Evolutionary conservation across 2,113 vertebrate genomes (phyloP).

Genomic region (Sander vitreus): DNA sequence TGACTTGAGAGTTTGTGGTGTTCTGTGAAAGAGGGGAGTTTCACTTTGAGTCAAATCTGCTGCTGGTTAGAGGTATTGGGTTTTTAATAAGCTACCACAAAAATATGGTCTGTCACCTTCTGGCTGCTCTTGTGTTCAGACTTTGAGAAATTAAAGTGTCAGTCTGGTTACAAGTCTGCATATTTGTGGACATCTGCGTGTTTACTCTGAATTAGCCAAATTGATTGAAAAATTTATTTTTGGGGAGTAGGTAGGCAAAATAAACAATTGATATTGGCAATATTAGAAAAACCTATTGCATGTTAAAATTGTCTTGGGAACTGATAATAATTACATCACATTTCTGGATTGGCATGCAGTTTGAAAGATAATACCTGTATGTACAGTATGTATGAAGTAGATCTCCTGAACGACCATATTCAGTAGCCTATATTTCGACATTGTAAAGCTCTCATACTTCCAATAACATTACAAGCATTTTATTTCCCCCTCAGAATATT

Average conservation of each 20-base stretch:
- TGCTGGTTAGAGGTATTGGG: constrained; percentile 58
- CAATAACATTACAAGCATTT: constrained; percentile 23
- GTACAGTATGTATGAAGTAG: too few relatives aligned
- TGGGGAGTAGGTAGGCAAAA: background rate
- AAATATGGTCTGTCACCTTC: constrained; percentile 54
- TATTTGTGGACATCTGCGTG: constrained; percentile 23
- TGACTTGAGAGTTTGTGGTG: constrained; percentile 39
- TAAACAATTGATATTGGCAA: background rate
- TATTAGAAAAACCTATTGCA: background rate
- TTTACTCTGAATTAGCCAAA: background rate
- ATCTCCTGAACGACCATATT: background rate
- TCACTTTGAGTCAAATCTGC: constrained; percentile 24
- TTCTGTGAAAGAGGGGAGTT: constrained; percentile 43
- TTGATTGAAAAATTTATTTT: background rate
- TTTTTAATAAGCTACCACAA: constrained; percentile 58
- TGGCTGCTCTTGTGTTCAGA: constrained; percentile 32
- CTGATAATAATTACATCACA: background rate
- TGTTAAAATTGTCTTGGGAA: background rate
- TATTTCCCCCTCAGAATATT: constrained; percentile 18
- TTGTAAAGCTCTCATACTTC: background rate
- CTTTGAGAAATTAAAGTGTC: constrained; percentile 43
- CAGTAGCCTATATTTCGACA: background rate
- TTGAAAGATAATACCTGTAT: background rate
- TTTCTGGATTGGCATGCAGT: background rate
- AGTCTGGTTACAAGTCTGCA: constrained; percentile 21